Conservation (phyloP, 2,797 vertebrate species). For the Hemitrygon akajei region DNA sequence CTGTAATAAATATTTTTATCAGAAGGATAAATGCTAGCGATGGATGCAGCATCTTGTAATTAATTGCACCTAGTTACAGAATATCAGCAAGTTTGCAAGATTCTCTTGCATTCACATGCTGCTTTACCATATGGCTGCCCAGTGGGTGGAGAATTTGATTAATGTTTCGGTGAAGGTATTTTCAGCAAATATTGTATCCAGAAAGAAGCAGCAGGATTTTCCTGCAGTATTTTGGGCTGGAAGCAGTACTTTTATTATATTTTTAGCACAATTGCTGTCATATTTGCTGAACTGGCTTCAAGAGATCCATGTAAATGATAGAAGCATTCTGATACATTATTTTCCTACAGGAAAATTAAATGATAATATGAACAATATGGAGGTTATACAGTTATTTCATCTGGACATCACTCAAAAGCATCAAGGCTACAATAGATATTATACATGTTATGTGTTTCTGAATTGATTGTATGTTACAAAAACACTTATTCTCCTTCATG, state of each 20-base stretch:
- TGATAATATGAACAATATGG: not conserved
- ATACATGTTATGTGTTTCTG: not conserved
- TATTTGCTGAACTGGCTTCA: not conserved
- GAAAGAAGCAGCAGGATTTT: slow-evolving; percentile 72
- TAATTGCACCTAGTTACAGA: slow-evolving; percentile 99
- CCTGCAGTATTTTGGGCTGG: slow-evolving; percentile 9
- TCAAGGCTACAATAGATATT: not conserved
- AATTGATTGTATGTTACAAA: not conserved
- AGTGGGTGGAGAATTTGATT: slow-evolving; percentile 99
- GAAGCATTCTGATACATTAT: not conserved
- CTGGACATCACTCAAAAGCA: not conserved
- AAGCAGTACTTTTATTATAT: slow-evolving; percentile 2
- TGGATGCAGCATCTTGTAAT: slow-evolving; percentile 96
- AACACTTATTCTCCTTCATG: not conserved
- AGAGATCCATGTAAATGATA: not conserved
- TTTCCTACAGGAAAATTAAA: not conserved
- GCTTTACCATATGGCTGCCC: slow-evolving; percentile 99
- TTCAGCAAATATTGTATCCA: slow-evolving; percentile 90
- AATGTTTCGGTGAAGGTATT: slow-evolving; percentile 90
- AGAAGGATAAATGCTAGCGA: slow-evolving; percentile 85
- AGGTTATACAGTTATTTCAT: not conserved
- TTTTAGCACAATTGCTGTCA: not conserved
- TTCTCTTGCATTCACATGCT: slow-evolving; percentile 98
- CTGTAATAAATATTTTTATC: slow-evolving; percentile 84
- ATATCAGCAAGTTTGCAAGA: slow-evolving; percentile 99